Conservation (phyloP, 2,113 vertebrate genomes). For the Mixornis gularis region DNA sequence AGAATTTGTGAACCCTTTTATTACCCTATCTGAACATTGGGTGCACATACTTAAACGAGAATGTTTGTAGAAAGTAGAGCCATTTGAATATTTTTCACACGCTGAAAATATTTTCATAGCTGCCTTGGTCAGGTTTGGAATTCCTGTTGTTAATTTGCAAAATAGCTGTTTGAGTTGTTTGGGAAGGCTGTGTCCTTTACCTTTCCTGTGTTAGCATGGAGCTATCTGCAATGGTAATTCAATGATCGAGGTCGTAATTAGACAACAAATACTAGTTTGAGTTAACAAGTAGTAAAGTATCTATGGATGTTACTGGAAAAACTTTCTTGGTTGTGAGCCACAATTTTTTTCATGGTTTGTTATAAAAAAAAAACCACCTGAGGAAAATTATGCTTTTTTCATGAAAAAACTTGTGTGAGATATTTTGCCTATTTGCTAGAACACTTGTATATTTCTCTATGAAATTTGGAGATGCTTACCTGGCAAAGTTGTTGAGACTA, state of each 20-base stretch:
- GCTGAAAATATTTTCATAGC: constrained; percentile 21
- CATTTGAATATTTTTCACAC: neutral
- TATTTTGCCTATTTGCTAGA: neutral
- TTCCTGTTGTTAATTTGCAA: neutral
- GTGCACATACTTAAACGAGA: neutral
- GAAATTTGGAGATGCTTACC: neutral
- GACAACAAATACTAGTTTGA: neutral
- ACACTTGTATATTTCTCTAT: neutral
- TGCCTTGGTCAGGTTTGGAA: neutral
- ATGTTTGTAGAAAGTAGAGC: neutral
- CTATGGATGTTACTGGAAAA: neutral
- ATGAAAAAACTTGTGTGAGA: neutral
- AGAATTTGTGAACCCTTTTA: constrained; percentile 8
- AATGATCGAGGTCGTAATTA: neutral
- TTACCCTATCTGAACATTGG: constrained; percentile 11
- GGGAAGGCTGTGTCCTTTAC: neutral
- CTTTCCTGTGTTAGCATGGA: neutral
- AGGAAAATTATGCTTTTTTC: neutral
- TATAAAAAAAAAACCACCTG: accelerated
- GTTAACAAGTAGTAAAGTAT: neutral
- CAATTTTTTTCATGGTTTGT: neutral
- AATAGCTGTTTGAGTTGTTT: neutral
- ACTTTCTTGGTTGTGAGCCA: neutral
- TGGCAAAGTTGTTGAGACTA: neutral
- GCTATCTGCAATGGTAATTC: neutral